Evolutionary conservation across 2,888 invertebrate genomes (phyloP).

Genomic region (Lymantria monacha): DNA sequence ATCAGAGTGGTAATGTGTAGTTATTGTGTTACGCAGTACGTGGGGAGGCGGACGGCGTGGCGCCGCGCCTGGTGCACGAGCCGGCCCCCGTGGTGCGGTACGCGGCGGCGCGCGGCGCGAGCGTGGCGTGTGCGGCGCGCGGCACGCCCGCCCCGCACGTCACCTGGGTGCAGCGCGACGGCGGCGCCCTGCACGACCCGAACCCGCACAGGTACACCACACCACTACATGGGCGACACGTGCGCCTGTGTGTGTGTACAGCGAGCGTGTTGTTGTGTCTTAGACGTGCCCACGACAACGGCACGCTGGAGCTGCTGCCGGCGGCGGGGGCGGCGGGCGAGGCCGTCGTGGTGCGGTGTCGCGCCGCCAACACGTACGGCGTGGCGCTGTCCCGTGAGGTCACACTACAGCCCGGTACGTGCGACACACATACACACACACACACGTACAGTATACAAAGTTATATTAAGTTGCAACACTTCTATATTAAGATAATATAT

Average conservation of each 20-base stretch:
- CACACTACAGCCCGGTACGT: slow-evolving; percentile 86
- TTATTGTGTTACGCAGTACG: background rate
- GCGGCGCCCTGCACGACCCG: slow-evolving; percentile 37
- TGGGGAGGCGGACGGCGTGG: slow-evolving; percentile 30
- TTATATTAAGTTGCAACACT: background rate
- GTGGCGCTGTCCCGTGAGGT: slow-evolving; percentile 89
- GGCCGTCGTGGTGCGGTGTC: slow-evolving; percentile 83
- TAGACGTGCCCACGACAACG: slow-evolving; percentile 48
- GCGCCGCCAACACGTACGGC: slow-evolving; percentile 88
- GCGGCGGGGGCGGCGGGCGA: slow-evolving; percentile 14
- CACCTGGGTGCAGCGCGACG: slow-evolving; percentile 52
- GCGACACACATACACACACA: background rate
- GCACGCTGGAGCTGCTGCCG: slow-evolving; percentile 57
- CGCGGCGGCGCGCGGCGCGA: slow-evolving; percentile 40
- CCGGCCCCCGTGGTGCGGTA: slow-evolving; percentile 51
- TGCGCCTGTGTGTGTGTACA: too few species aligned
- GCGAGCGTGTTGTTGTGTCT: too few species aligned
- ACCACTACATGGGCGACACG: background rate
- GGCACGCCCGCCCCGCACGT: slow-evolving; percentile 50
- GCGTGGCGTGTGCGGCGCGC: slow-evolving; percentile 48
- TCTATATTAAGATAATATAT: too few species aligned
- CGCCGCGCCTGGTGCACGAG: slow-evolving; percentile 48
- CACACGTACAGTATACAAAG: background rate
- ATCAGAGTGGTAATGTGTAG: too few species aligned
- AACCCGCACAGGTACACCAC: slow-evolving; percentile 41